Evolutionary conservation across 2,888 invertebrate genomes (phyloP).

Genomic region (Venustoraphidia nigricollis): DNA sequence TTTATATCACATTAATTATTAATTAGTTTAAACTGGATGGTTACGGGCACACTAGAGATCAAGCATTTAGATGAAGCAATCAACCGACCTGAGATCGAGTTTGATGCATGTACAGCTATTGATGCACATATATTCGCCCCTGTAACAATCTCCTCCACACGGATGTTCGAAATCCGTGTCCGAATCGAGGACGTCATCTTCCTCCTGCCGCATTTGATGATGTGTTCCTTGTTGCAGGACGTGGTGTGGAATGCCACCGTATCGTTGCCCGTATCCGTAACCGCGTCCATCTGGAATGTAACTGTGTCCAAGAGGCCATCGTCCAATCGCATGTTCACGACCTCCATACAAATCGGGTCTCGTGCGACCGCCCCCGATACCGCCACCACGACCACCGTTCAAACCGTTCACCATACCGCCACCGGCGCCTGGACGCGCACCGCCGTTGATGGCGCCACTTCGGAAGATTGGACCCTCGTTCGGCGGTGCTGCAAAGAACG

Average conservation of each 20-base stretch:
- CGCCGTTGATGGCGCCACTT: slow-evolving; percentile 7
- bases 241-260: not conserved
- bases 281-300: slow-evolving; percentile 17
- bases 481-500: too few species aligned
- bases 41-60: too few species aligned
- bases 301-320: slow-evolving; percentile 18
- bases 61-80: too few species aligned
- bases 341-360: slow-evolving; percentile 25
- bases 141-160: slow-evolving; percentile 27
- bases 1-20: too few species aligned
- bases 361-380: slow-evolving; percentile 12
- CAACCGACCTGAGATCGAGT: slow-evolving; percentile 19
- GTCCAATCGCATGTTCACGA: slow-evolving; percentile 10
- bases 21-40: too few species aligned
- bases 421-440: slow-evolving; percentile 13
- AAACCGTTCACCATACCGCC: slow-evolving; percentile 22
- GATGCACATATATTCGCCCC: slow-evolving; percentile 37
- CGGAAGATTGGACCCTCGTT: slow-evolving; percentile 2
- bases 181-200: slow-evolving; percentile 22
- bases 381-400: slow-evolving; percentile 18
- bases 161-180: slow-evolving; percentile 20
- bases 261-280: slow-evolving; percentile 12
- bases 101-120: slow-evolving; percentile 51
- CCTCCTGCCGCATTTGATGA: slow-evolving; percentile 22
- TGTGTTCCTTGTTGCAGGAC: not conserved